Conservation (phyloP, 2,888 invertebrate genomes). For the Neria commutata region DNA sequence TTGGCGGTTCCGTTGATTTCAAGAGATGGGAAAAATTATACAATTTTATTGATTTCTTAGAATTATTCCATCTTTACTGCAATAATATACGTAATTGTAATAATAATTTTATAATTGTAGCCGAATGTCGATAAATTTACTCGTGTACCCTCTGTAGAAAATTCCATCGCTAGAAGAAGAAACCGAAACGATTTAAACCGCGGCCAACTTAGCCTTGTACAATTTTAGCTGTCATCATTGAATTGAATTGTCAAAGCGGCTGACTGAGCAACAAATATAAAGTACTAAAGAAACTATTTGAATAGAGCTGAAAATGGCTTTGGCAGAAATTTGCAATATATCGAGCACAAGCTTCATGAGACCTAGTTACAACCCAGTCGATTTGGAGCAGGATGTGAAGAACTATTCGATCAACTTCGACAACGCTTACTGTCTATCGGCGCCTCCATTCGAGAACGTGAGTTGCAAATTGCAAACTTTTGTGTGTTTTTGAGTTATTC, state of each 20-base stretch:
- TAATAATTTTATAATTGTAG: too few relatives aligned
- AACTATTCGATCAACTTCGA: conserved; percentile 56
- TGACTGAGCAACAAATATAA: too few relatives aligned
- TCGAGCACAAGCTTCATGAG: conserved; percentile 69
- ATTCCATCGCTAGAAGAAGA: conserved; percentile 3
- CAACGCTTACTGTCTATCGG: conserved; percentile 65
- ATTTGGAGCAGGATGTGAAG: conserved; percentile 67
- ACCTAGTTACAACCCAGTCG: conserved; percentile 55
- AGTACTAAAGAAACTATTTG: background rate
- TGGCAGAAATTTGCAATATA: conserved; percentile 78
- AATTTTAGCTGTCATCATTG: conserved; percentile 23
- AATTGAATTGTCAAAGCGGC: background rate
- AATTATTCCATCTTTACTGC: too few relatives aligned
- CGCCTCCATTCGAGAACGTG: conserved; percentile 83
- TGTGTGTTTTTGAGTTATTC: too few relatives aligned
- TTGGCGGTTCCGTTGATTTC: too few relatives aligned
- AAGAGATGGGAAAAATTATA: too few relatives aligned
- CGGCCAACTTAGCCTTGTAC: conserved; percentile 22
- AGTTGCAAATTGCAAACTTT: conserved; percentile 54
- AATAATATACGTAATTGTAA: too few relatives aligned
- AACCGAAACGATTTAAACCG: conserved; percentile 6
- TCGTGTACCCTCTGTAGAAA: too few relatives aligned
- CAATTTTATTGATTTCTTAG: too few relatives aligned
- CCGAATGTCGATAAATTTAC: too few relatives aligned
- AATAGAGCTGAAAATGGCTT: conserved; percentile 71